Conservation (phyloP, 1,140 invertebrate species). For the Whitmania pigra region DNA sequence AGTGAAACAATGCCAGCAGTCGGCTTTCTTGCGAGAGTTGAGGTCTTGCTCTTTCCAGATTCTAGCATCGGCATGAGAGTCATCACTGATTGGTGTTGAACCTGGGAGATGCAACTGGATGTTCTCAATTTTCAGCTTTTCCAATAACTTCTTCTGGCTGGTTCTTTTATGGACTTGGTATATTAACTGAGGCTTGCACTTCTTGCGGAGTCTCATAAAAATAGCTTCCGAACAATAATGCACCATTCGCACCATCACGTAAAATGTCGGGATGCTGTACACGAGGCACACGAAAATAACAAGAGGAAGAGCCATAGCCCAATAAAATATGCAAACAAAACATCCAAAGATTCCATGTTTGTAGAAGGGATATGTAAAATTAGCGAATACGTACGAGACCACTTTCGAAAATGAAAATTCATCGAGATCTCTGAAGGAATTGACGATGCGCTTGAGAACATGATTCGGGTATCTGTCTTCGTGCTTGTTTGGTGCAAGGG, state of each 20-base stretch:
- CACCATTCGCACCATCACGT: constrained; percentile 10
- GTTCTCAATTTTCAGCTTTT: not conserved
- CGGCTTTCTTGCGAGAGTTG: no score
- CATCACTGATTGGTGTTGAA: not conserved
- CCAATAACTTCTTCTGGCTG: no score
- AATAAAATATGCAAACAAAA: constrained; percentile 13
- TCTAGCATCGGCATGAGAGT: not conserved
- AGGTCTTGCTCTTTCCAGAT: constrained; percentile 22
- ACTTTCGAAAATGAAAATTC: no score
- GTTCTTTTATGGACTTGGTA: no score
- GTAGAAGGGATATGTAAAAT: constrained; percentile 5
- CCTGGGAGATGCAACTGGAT: not conserved
- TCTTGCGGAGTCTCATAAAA: no score
- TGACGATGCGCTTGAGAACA: no score
- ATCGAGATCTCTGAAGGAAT: no score
- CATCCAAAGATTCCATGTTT: constrained; percentile 18
- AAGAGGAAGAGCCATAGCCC: constrained; percentile 16
- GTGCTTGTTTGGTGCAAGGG: no score
- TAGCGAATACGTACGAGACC: no score
- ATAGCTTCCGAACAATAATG: no score
- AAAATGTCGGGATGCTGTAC: constrained; percentile 13
- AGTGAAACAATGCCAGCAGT: constrained; percentile 10
- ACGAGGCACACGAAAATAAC: constrained; percentile 14
- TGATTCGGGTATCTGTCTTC: no score
- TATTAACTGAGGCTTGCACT: no score